Evolutionary conservation across 1,140 invertebrate species (phyloP).

Genomic region (Zaprionus taronus): DNA sequence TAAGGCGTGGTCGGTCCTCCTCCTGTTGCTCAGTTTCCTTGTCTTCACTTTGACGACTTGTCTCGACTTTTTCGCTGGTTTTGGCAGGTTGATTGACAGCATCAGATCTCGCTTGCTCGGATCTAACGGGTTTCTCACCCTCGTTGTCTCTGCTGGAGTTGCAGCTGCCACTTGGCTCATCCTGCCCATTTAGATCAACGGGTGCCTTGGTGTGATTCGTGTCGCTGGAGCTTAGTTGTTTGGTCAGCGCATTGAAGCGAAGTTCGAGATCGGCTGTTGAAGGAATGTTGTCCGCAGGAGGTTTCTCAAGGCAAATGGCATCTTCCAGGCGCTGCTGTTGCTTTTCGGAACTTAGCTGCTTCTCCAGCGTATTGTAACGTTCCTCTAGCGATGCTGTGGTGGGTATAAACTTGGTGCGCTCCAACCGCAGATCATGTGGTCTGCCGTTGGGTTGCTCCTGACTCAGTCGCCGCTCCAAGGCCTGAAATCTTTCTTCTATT

Average conservation of each 20-base stretch:
- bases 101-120: slow-evolving; percentile 36
- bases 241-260: slow-evolving; percentile 69
- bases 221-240: slow-evolving; percentile 64
- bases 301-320: slow-evolving; percentile 24
- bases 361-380: slow-evolving; percentile 68
- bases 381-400: slow-evolving; percentile 71
- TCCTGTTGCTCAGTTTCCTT: slow-evolving; percentile 6
- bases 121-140: slow-evolving; percentile 32
- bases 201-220: slow-evolving; percentile 47
- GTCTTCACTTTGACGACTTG: neutral
- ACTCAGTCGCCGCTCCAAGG: slow-evolving; percentile 65
- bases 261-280: slow-evolving; percentile 70
- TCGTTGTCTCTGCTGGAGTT: slow-evolving; percentile 35
- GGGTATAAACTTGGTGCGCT: slow-evolving; percentile 61
- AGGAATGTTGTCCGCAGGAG: slow-evolving; percentile 54
- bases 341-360: slow-evolving; percentile 65
- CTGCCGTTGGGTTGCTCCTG: slow-evolving; percentile 46
- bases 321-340: slow-evolving; percentile 18
- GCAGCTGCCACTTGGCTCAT: slow-evolving; percentile 16
- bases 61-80: slow-evolving; percentile 23
- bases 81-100: slow-evolving; percentile 21
- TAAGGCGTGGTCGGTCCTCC: slow-evolving; percentile 55
- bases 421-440: slow-evolving; percentile 15
- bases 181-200: slow-evolving; percentile 45
- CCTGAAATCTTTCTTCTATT: slow-evolving; percentile 74